A percentile compares a stretch with the other conserved stretches of the same genome.
phyloP scores from a whole-genome alignment of 2,113 vertebrate species.

The Gallinago undulata region DNA sequence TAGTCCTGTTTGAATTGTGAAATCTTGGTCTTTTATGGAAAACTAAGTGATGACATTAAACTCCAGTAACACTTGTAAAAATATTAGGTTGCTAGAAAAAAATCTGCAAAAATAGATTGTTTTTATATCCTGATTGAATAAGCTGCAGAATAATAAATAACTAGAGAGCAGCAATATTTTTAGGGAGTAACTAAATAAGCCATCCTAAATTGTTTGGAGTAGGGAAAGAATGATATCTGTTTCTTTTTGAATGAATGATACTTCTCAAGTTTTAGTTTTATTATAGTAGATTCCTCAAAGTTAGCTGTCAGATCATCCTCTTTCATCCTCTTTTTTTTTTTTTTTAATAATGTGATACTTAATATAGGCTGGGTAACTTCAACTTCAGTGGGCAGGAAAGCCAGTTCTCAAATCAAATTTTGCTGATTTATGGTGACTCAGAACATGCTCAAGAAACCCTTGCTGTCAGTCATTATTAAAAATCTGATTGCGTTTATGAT shows the following conservation, averaged over 20 bases:
- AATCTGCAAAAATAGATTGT: background rate
- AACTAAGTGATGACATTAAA: background rate
- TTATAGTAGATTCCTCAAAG: background rate
- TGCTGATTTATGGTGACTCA: background rate
- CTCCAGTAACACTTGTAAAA: background rate
- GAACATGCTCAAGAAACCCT: background rate
- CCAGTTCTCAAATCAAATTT: background rate
- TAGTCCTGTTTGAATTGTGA: background rate
- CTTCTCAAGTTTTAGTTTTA: background rate
- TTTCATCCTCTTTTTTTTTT: background rate
- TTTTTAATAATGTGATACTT: background rate
- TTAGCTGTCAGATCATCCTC: background rate
- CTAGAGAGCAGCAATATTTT: background rate
- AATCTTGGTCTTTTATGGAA: background rate
- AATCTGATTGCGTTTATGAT: background rate
- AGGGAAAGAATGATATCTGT: background rate
- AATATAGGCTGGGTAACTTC: background rate
- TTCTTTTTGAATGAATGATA: background rate
- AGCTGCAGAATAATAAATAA: background rate
- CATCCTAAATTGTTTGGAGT: background rate
- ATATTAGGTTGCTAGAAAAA: background rate
- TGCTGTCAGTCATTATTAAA: background rate
- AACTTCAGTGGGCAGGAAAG: background rate
- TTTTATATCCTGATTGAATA: background rate
- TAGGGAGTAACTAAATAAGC: background rate